Conservation (phyloP, 2,888 invertebrate species). For the Diogma glabrata region DNA sequence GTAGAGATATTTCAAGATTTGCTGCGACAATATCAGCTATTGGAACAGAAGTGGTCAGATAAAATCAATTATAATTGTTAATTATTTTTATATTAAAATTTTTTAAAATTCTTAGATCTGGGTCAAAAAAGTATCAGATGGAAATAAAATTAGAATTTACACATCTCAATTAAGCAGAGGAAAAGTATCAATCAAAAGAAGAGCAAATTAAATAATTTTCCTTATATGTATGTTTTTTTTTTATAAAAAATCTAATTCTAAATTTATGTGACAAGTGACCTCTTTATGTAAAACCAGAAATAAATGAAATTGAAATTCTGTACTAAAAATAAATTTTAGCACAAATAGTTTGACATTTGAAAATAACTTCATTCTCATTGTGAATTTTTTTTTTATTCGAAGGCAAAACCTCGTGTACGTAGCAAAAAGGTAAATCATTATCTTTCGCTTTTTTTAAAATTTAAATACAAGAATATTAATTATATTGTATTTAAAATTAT, state of each 20-base stretch:
- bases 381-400: too few relatives aligned
- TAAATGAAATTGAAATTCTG: too few relatives aligned
- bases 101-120: slow-evolving; percentile 55
- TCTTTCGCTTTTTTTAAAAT: neutral
- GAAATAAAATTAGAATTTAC: slow-evolving; percentile 71
- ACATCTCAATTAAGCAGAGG: slow-evolving; percentile 75
- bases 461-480: neutral
- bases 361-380: too few relatives aligned
- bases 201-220: slow-evolving; percentile 66
- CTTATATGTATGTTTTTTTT: too few relatives aligned
- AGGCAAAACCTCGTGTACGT: slow-evolving; percentile 7
- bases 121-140: slow-evolving; percentile 72
- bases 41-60: slow-evolving; percentile 71
- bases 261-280: too few relatives aligned
- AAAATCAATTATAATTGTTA: neutral
- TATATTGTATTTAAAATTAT: neutral
- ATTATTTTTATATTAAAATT: neutral
- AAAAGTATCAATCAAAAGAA: slow-evolving; percentile 75
- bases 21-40: slow-evolving; percentile 85
- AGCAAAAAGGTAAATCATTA: neutral
- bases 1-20: slow-evolving; percentile 72
- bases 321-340: too few relatives aligned
- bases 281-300: too few relatives aligned
- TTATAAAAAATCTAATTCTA: too few relatives aligned
- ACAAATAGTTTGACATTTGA: too few relatives aligned